A percentile compares a stretch with the other conserved stretches of the same genome.
phyloP scores from a whole-genome alignment of 1,140 invertebrate genomes.

The Phocides pigmalion region DNA sequence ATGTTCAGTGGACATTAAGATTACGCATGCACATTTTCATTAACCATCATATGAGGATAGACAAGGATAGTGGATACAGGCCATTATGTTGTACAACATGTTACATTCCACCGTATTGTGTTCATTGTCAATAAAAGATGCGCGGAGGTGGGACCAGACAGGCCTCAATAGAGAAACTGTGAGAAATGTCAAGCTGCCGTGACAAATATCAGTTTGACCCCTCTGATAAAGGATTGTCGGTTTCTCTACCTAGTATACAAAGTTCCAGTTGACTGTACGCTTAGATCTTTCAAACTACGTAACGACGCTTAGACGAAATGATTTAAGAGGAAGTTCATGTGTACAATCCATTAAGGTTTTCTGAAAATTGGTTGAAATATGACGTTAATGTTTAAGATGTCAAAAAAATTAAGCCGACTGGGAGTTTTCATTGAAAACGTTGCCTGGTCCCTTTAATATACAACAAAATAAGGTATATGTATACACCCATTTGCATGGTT shows the following conservation, averaged over 20 bases:
- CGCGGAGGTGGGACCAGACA: slow-evolving; percentile 9
- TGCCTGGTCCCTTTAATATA: too few species aligned
- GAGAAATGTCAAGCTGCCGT: slow-evolving; percentile 36
- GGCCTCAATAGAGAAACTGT: slow-evolving; percentile 34
- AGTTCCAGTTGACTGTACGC: too few species aligned
- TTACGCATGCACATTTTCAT: not conserved
- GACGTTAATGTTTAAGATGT: too few species aligned
- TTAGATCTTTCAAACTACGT: too few species aligned
- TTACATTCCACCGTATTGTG: slow-evolving; percentile 32
- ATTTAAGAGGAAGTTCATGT: too few species aligned
- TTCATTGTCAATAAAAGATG: slow-evolving; percentile 38
- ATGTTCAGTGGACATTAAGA: not conserved
- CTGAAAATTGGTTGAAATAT: too few species aligned
- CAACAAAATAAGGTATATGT: too few species aligned
- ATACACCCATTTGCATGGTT: too few species aligned
- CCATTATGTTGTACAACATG: slow-evolving; percentile 14
- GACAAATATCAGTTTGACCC: slow-evolving; percentile 35
- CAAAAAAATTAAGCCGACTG: too few species aligned
- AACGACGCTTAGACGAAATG: too few species aligned
- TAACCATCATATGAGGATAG: not conserved
- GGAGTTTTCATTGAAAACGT: too few species aligned
- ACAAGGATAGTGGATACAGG: not conserved
- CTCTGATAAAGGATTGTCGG: not conserved
- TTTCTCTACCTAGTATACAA: too few species aligned
- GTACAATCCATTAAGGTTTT: not conserved